These are phyloP conservation scores for Cydia fagiglandana DNA, from an alignment of 1,140 invertebrate species.

Conservation along the genomic window DNA sequence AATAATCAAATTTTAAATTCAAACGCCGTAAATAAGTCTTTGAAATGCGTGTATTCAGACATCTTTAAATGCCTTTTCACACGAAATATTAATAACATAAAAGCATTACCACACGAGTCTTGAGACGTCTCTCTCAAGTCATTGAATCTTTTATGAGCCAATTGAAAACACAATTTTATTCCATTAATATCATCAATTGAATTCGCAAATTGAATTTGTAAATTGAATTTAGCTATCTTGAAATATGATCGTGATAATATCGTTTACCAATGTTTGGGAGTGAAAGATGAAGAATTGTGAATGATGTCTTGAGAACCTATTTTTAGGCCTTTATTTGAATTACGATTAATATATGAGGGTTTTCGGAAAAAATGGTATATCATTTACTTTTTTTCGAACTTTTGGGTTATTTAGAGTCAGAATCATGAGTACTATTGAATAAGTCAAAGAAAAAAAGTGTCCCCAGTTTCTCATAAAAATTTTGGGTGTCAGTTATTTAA, in stretches of 20 bases:
- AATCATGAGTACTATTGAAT: too few species aligned
- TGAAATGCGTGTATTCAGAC: too few species aligned
- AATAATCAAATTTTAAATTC: too few species aligned
- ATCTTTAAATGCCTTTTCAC: not conserved
- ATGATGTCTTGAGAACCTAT: not conserved
- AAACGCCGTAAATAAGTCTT: too few species aligned
- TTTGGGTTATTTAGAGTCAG: too few species aligned
- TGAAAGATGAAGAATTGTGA: slow-evolving; percentile 11
- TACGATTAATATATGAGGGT: too few species aligned
- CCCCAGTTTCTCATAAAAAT: too few species aligned
- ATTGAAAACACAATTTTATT: slow-evolving; percentile 23
- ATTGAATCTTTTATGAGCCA: slow-evolving; percentile 29
- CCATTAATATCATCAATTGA: slow-evolving; percentile 18
- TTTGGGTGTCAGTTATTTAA: too few species aligned
- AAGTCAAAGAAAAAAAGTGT: too few species aligned
- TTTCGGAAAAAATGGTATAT: too few species aligned
- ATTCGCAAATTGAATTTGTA: not conserved
- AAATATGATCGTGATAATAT: slow-evolving; percentile 22
- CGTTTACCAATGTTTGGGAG: not conserved
- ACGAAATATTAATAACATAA: not conserved
- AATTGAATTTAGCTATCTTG: not conserved
- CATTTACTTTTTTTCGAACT: too few species aligned
- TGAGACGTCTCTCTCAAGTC: slow-evolving; percentile 13
- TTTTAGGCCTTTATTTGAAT: too few species aligned
- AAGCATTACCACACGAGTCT: not conserved